phyloP scores from a whole-genome alignment of 2,113 vertebrate genomes.

The Rhinoderma darwinii region DNA sequence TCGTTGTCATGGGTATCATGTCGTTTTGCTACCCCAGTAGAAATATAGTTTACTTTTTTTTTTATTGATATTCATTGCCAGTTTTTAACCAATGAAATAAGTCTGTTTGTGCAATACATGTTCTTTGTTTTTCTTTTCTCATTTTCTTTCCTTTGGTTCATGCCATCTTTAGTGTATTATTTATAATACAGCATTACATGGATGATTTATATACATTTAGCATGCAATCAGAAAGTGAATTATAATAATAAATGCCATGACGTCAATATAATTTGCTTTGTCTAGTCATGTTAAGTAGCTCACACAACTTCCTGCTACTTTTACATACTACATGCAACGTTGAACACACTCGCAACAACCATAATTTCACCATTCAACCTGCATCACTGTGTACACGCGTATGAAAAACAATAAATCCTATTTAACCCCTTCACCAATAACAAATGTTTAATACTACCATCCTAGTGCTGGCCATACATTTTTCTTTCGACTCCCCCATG shows the following conservation, averaged over 20 bases:
- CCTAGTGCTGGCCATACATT: too few relatives aligned
- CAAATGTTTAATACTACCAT: background rate
- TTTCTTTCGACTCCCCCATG: too few relatives aligned
- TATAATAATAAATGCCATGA: background rate
- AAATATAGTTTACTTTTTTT: background rate
- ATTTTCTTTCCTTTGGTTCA: background rate
- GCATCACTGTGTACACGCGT: background rate
- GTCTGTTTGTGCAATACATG: too few relatives aligned
- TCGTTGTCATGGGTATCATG: too few relatives aligned
- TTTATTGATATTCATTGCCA: background rate
- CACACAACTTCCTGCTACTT: background rate
- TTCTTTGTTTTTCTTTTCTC: background rate
- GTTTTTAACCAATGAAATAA: background rate
- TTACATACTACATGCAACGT: background rate
- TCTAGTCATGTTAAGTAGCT: background rate
- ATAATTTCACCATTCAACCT: background rate
- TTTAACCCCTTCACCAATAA: background rate
- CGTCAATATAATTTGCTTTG: background rate
- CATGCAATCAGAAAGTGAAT: background rate
- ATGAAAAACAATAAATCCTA: background rate
- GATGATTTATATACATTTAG: background rate
- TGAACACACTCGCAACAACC: background rate
- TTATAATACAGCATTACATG: background rate
- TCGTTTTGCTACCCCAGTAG: background rate
- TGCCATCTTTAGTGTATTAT: background rate